Conservation (phyloP, 2,113 vertebrate genomes). For the Erinaceus europaeus region DNA sequence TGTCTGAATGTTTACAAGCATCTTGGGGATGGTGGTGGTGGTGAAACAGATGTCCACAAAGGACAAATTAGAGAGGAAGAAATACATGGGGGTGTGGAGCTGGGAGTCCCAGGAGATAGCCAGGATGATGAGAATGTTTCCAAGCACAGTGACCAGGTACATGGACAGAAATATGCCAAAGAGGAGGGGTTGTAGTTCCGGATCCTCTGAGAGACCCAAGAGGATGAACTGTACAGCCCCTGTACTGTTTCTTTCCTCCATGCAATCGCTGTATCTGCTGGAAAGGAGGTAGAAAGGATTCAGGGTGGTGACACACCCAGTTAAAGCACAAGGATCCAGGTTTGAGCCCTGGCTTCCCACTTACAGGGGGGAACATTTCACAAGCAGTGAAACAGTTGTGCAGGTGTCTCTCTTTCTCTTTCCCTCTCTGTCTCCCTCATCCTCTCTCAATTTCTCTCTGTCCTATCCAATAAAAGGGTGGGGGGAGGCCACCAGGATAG, state of each 20-base stretch:
- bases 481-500: too few relatives aligned
- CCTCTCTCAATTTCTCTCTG: too few relatives aligned
- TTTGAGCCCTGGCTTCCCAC: too few relatives aligned
- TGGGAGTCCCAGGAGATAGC: not conserved
- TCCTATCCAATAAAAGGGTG: too few relatives aligned
- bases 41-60: not conserved
- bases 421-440: too few relatives aligned
- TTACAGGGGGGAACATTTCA: too few relatives aligned
- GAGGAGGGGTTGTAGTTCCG: not conserved
- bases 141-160: constrained; percentile 20
- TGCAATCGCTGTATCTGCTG: not conserved
- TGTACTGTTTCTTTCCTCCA: not conserved
- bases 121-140: constrained; percentile 17
- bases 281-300: too few relatives aligned
- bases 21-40: constrained; percentile 12
- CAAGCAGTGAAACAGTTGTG: too few relatives aligned
- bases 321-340: too few relatives aligned
- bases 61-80: not conserved
- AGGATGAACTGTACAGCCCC: not conserved
- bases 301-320: too few relatives aligned
- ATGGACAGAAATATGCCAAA: constrained; percentile 10
- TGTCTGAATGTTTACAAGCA: not conserved
- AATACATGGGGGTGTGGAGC: constrained; percentile 41
- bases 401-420: too few relatives aligned
- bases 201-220: not conserved